Base-by-base conservation (phyloP, 1,140 invertebrate genomes). In the Stenopsyche tienmushanensis region DNA sequence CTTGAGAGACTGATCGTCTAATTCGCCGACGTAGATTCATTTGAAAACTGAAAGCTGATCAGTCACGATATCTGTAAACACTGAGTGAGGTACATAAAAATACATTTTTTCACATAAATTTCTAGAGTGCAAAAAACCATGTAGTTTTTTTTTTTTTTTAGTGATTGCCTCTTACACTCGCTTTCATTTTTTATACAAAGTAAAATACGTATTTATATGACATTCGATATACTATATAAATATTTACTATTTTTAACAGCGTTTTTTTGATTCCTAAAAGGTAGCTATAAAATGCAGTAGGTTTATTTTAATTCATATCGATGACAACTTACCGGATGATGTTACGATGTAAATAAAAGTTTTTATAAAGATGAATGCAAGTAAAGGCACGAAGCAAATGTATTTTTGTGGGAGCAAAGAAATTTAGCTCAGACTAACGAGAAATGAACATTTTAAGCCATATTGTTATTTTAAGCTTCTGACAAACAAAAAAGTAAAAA, bases 81-180 rank as follows among this genome's bases (percentile, higher is more conserved):
- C 20, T 54, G 52, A 17, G 29, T 34, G 39, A 57, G 10, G 24
- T 57, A 57, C 54, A 57, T 57, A 57, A 57, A 57, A 57, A 53
- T 53, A 34, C 29, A 20, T 20, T 64, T 50, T 64, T 55, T 62
- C 54, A 68, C 55, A 68, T 68, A 59, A 52, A 68, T 64, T 64
- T 50, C 55, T 64, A 63, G 52, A 50, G 54, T 57, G 60, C 67
- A 69, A 65, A 65, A 63, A 50, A 39, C 50, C 55, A 53, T 55
- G 65, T 54, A 59, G 58, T 66, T 58, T 34, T 62, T 26, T 64
- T 54, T 17, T 25, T 54, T 54, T 17, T 20, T 57, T 62, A 44
- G 67, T 63, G 67, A 69, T 69, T 58, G 58, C 67, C 63, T 69
- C 55, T 63, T 64, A 64, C 29, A 34, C 13, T 13, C 5, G 13